phyloP scores from a whole-genome alignment of 2,113 vertebrate genomes.

The Vanacampus margaritifer region DNA sequence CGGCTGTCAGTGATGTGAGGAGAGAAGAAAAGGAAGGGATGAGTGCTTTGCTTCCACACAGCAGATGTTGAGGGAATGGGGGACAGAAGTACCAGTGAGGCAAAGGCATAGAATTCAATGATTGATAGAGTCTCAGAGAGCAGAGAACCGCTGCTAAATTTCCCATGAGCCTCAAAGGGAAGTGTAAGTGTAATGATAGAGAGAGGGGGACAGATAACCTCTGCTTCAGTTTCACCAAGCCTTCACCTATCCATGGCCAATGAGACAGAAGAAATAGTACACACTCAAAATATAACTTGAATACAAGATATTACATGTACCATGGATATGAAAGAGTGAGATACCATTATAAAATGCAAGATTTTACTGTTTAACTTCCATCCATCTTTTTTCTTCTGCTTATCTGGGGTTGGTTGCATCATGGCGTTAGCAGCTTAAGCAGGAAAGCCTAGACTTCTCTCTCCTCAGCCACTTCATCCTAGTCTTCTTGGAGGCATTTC shows the following conservation, averaged over 20 bases:
- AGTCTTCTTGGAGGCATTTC: too few species aligned
- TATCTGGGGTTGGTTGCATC: too few species aligned
- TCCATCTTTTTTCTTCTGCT: too few species aligned
- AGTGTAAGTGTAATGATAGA: constrained; percentile 35
- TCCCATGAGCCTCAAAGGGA: constrained; percentile 41
- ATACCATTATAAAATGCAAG: background rate
- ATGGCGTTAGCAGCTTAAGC: too few species aligned
- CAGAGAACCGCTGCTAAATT: constrained; percentile 44
- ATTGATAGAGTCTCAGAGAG: constrained; percentile 56
- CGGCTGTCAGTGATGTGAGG: constrained; percentile 29
- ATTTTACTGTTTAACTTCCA: background rate
- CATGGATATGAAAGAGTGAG: background rate
- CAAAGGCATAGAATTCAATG: constrained; percentile 52
- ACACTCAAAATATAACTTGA: background rate
- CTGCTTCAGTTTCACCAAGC: constrained; percentile 25
- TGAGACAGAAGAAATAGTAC: background rate
- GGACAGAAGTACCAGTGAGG: constrained; percentile 43
- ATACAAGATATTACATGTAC: background rate
- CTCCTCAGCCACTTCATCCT: too few species aligned
- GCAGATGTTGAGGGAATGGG: constrained; percentile 64
- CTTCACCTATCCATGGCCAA: constrained; percentile 6
- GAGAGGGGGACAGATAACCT: constrained; percentile 27
- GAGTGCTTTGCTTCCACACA: constrained; percentile 38
- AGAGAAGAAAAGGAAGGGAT: constrained; percentile 35
- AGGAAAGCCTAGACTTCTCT: too few species aligned